Evolutionary conservation across 2,797 vertebrate genomes (phyloP).

Genomic region (Aythya fuligula): DNA sequence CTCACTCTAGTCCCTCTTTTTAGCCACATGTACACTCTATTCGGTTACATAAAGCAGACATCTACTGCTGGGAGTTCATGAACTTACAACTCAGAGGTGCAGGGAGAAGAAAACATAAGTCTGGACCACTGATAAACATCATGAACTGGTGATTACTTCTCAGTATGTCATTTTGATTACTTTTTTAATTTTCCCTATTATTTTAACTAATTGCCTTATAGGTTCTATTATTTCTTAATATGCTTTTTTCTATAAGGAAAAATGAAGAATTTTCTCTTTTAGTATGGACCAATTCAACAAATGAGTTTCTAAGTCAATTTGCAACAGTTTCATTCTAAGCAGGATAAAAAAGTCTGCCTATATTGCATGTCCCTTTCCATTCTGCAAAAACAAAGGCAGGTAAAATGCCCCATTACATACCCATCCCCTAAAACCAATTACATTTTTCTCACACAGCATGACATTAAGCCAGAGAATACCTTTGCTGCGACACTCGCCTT

Average conservation of each 20-base stretch:
- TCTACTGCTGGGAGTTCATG: background rate
- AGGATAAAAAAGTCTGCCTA: background rate
- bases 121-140: background rate
- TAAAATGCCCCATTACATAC: background rate
- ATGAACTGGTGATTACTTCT: background rate
- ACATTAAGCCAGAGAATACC: background rate
- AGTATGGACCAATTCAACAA: background rate
- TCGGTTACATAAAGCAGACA: background rate
- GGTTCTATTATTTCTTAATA: background rate
- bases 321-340: background rate
- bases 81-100: background rate
- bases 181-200: background rate
- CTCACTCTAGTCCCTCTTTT: background rate
- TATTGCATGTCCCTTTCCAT: background rate
- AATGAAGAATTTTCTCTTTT: background rate
- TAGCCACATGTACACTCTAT: background rate
- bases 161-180: background rate
- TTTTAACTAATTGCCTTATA: background rate
- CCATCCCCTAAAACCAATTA: background rate
- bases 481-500: background rate
- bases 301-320: background rate
- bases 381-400: background rate
- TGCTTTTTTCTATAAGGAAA: background rate
- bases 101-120: background rate
- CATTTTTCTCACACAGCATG: background rate